These are phyloP conservation scores for Oenanthe oenanthe DNA, from an alignment of 2,113 vertebrate genomes.

Conservation along the genomic window DNA sequence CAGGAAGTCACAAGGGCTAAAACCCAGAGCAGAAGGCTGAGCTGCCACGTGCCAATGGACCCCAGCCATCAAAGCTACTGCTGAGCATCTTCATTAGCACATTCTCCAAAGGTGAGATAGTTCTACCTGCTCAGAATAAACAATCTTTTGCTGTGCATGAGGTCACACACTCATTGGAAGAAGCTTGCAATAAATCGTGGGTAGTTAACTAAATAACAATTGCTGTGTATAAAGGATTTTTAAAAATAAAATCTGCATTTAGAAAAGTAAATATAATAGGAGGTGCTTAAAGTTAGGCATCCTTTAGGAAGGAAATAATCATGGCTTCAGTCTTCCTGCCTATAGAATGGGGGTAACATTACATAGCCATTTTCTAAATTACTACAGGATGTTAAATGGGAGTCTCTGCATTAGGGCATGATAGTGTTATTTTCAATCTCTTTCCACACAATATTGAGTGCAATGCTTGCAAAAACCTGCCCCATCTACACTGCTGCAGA, in stretches of 20 bases:
- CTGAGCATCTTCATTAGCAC: background rate
- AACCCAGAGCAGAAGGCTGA: background rate
- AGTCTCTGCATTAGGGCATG: background rate
- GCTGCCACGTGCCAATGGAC: background rate
- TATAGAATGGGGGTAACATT: background rate
- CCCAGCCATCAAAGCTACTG: background rate
- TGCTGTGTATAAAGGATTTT: background rate
- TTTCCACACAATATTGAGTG: background rate
- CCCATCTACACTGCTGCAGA: background rate
- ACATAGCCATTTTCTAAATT: constrained; percentile 27
- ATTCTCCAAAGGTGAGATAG: background rate
- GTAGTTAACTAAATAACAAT: background rate
- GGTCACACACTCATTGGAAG: background rate
- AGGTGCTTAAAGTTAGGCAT: constrained; percentile 10
- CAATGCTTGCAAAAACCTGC: background rate
- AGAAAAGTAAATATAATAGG: background rate
- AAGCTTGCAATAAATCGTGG: background rate
- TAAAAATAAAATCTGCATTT: background rate
- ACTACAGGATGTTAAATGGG: constrained; percentile 32
- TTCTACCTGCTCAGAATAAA: background rate
- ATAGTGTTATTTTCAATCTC: background rate
- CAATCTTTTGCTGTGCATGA: background rate
- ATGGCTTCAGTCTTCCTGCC: constrained; percentile 1
- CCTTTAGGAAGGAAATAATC: constrained; percentile 19
- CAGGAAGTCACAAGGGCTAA: background rate